Evolutionary conservation across 2,888 invertebrate genomes (phyloP).

Genomic region (Dimorphilus gyrociliatus): DNA sequence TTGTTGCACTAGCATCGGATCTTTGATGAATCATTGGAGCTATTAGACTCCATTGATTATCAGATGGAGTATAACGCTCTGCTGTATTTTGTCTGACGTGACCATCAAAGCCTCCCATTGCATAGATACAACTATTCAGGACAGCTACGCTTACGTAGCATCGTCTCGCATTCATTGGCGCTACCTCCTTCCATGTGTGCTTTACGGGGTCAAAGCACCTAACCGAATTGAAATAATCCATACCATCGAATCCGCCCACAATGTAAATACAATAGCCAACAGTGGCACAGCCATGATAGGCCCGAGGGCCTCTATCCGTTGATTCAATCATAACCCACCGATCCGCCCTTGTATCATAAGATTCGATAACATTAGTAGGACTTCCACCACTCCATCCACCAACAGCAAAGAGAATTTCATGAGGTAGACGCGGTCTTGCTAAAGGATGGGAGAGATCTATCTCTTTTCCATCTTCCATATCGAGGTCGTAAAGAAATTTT

Average conservation of each 20-base stretch:
- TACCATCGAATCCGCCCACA: conserved; percentile 82
- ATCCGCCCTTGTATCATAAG: conserved; percentile 35
- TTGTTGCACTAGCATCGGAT: conserved; percentile 36
- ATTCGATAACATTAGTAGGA: conserved; percentile 49
- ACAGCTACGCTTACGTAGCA: conserved; percentile 82
- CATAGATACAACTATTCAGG: conserved; percentile 47
- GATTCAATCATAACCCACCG: conserved; percentile 21
- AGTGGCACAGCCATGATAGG: conserved; percentile 82
- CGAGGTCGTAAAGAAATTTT: conserved; percentile 75
- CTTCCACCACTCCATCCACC: conserved; percentile 51
- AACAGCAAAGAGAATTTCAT: conserved; percentile 33
- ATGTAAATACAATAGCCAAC: conserved; percentile 67
- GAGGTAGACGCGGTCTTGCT: conserved; percentile 47
- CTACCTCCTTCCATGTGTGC: conserved; percentile 64
- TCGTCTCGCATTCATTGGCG: conserved; percentile 70
- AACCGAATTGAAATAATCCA: conserved; percentile 68
- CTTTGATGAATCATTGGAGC: conserved; percentile 41
- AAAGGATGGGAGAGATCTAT: conserved; percentile 41
- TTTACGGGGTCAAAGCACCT: conserved; percentile 68
- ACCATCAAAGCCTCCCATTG: conserved; percentile 65
- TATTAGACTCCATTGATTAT: conserved; percentile 66
- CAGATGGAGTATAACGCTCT: conserved; percentile 57
- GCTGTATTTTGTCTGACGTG: conserved; percentile 70
- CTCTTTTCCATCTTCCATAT: conserved; percentile 62
- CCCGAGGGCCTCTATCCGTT: conserved; percentile 51